Conservation (phyloP, 2,888 invertebrate species). For the Drosophila siamana region DNA sequence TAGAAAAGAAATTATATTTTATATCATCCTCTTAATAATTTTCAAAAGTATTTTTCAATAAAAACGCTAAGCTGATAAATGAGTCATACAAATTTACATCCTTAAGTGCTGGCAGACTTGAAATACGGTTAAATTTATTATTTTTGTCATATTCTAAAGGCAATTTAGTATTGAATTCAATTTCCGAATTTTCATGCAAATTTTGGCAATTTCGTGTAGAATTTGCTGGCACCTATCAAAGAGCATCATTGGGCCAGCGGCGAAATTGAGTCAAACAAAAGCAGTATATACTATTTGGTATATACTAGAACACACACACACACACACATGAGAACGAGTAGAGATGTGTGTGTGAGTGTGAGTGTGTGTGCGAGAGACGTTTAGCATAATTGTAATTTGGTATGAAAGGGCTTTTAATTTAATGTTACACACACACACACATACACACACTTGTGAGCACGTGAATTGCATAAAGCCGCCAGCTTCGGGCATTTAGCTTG, state of each 20-base stretch:
- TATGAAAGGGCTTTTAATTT: slow-evolving; percentile 71
- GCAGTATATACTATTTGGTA: slow-evolving; percentile 15
- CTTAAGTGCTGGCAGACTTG: neutral
- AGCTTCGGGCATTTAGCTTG: slow-evolving; percentile 58
- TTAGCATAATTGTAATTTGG: slow-evolving; percentile 76
- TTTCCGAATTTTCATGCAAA: slow-evolving; percentile 42
- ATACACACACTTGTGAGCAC: slow-evolving; percentile 32
- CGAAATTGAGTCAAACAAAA: slow-evolving; percentile 39
- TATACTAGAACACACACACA: neutral
- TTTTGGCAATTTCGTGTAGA: slow-evolving; percentile 27
- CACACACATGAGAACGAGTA: too few species aligned
- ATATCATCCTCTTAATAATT: neutral
- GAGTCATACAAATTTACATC: neutral
- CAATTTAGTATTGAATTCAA: neutral
- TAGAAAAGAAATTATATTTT: neutral
- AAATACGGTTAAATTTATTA: neutral
- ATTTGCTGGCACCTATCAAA: slow-evolving; percentile 39
- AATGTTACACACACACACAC: slow-evolving; percentile 47
- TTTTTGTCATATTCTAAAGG: neutral
- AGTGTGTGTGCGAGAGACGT: slow-evolving; percentile 27
- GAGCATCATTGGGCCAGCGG: slow-evolving; percentile 47
- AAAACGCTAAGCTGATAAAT: neutral
- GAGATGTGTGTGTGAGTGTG: too few species aligned
- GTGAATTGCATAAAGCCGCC: slow-evolving; percentile 30
- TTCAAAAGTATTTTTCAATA: neutral